Percentiles rank a stretch among this genome's conserved stretches.
Conservation (phyloP, 1,140 invertebrate genomes). For the Macrobrachium rosenbergii region DNA sequence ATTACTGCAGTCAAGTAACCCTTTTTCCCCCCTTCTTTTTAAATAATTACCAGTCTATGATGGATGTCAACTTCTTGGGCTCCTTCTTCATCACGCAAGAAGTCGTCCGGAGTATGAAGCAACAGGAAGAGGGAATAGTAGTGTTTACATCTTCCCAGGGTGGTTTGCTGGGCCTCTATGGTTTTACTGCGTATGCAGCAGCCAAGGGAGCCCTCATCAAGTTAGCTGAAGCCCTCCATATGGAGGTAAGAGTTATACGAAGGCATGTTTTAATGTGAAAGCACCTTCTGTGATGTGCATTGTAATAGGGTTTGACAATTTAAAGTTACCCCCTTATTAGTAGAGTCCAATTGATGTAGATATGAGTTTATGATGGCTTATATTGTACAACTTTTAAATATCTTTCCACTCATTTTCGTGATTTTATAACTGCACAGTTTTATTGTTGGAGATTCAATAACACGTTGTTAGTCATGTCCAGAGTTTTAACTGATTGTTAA, state of each 20-base stretch:
- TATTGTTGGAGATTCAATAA: no score
- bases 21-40: slow-evolving; percentile 33
- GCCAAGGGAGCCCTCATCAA: slow-evolving; percentile 96
- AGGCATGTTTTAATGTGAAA: neutral
- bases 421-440: no score
- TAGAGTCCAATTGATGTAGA: no score
- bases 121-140: slow-evolving; percentile 78
- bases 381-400: neutral
- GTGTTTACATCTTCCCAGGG: slow-evolving; percentile 92
- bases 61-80: slow-evolving; percentile 76
- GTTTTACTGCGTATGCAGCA: slow-evolving; percentile 90
- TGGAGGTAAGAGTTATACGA: slow-evolving; percentile 79
- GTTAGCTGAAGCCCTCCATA: slow-evolving; percentile 91
- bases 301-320: neutral
- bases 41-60: slow-evolving; percentile 71
- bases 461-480: no score
- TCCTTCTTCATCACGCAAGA: slow-evolving; percentile 74
- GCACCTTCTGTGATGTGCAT: neutral
- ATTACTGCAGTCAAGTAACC: neutral
- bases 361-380: neutral
- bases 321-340: neutral
- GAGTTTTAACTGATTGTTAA: no score
- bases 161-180: slow-evolving; percentile 90
- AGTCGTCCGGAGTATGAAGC: slow-evolving; percentile 74
- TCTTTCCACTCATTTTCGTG: neutral